A percentile compares a stretch with the other conserved stretches of the same genome.
These are phyloP conservation scores for Diachasma alloeum DNA, from an alignment of 1,140 invertebrate genomes.

Conservation along the genomic window DNA sequence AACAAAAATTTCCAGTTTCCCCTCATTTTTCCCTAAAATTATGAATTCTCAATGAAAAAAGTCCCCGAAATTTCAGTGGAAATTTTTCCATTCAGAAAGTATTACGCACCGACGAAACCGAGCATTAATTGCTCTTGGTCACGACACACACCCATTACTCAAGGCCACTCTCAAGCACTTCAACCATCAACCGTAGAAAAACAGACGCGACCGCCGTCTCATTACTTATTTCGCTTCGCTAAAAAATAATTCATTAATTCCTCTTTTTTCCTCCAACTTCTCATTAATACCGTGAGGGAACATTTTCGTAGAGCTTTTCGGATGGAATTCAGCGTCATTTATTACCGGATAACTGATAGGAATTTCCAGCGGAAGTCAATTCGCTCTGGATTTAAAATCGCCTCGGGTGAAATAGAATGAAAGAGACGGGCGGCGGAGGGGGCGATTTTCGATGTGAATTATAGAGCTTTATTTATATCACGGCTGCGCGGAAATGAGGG, in stretches of 20 bases:
- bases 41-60: too few species aligned
- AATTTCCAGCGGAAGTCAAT: not conserved
- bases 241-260: not conserved
- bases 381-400: not conserved
- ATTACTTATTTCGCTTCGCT: not conserved
- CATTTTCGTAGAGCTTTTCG: not conserved
- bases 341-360: not conserved
- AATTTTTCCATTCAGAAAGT: not conserved
- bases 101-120: not conserved
- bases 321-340: not conserved
- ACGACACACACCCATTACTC: not conserved
- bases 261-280: not conserved
- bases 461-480: slow-evolving; percentile 11
- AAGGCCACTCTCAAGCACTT: not conserved
- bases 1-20: too few species aligned
- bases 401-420: slow-evolving; percentile 2
- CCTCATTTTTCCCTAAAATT: too few species aligned
- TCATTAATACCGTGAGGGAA: not conserved
- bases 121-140: not conserved
- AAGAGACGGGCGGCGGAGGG: not conserved
- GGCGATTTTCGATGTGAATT: slow-evolving; percentile 20
- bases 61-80: too few species aligned
- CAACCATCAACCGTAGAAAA: not conserved
- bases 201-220: not conserved
- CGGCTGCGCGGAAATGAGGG: not conserved